Conservation (phyloP, 1,140 invertebrate species). For the Wasmannia auropunctata region DNA sequence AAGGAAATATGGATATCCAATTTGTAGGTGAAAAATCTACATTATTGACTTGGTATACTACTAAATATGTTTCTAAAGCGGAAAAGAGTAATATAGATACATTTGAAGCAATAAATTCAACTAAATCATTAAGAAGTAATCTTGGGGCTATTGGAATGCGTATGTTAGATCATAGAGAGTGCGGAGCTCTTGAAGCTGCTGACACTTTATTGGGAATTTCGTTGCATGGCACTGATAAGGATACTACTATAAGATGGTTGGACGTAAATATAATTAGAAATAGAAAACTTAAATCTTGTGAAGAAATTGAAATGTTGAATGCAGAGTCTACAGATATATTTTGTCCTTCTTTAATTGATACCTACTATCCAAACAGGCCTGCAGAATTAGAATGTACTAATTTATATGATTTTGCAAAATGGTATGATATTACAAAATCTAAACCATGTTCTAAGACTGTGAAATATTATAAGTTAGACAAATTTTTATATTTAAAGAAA, state of each 20-base stretch:
- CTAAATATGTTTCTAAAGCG: slow-evolving; percentile 69
- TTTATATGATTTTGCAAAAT: too few relatives aligned
- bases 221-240: slow-evolving; percentile 75
- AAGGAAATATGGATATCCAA: too few relatives aligned
- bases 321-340: slow-evolving; percentile 72
- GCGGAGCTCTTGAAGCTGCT: slow-evolving; percentile 73
- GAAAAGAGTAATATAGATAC: slow-evolving; percentile 61
- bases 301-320: too few relatives aligned
- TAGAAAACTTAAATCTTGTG: slow-evolving; percentile 71
- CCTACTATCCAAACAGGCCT: slow-evolving; percentile 70
- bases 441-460: too few relatives aligned
- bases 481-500: too few relatives aligned
- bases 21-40: not conserved
- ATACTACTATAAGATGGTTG: slow-evolving; percentile 78
- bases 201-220: slow-evolving; percentile 77
- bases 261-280: slow-evolving; percentile 74
- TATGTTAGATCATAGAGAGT: slow-evolving; percentile 74
- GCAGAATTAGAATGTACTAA: too few relatives aligned
- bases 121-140: slow-evolving; percentile 57
- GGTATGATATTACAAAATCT: too few relatives aligned
- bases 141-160: slow-evolving; percentile 70
- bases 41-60: slow-evolving; percentile 74
- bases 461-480: too few relatives aligned
- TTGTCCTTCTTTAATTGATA: slow-evolving; percentile 70
- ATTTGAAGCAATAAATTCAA: slow-evolving; percentile 58